Evolutionary conservation across 2,888 invertebrate species (phyloP), one percentile per base, ranked within the genome.

Genomic region (Capitulum mitella): DNA sequence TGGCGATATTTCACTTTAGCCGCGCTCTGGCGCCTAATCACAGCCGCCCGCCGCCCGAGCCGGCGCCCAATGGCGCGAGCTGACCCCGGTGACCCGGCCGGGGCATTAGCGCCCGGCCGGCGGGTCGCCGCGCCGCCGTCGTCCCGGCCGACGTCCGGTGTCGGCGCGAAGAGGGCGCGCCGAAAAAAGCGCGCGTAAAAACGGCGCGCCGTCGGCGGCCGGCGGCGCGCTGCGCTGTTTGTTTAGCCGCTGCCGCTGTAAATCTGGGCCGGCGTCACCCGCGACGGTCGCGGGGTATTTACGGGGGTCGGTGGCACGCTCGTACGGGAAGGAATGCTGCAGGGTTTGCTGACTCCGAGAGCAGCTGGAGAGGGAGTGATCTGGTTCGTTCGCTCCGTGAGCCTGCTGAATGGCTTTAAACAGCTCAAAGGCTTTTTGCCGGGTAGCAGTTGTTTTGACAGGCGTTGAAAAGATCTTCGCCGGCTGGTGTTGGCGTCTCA

Each of bases 21-120:
- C 6, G 43, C 43, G 43, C 43, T 43, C 32, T 77, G 22, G 29
- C 77, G 29, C 22, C 76, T 76, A n/a, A 32, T 34, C 37, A 32
- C 37, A n/a, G 26, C 76, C 40, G 40, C 74, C 14, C 43, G 75
- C 74, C 70, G 64, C 37, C 43, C n/a, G 64, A 26, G 74, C 12
- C 37, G 46, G 64, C n/a, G 48, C 26, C 32, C 40, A 75, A n/a
- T 40, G 43, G 78, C 40, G 74, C 22, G 74, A 26, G 78, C 22
- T 16, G 51, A 46, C 54, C 37, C 37, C 10, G 40, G 61, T 16
- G 46, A 26, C 22, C 40, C 26, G 29, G n/a, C 12, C 14, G 14
- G 40, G 46, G 8, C 14, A 46, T 43, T 43, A 43, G 43, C 43
- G 43, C 43, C 43, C 6, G 43, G 6, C 43, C 43, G 43, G 43